Evolutionary conservation across 2,113 vertebrate genomes (phyloP).

Genomic region (Echinops telfairi): DNA sequence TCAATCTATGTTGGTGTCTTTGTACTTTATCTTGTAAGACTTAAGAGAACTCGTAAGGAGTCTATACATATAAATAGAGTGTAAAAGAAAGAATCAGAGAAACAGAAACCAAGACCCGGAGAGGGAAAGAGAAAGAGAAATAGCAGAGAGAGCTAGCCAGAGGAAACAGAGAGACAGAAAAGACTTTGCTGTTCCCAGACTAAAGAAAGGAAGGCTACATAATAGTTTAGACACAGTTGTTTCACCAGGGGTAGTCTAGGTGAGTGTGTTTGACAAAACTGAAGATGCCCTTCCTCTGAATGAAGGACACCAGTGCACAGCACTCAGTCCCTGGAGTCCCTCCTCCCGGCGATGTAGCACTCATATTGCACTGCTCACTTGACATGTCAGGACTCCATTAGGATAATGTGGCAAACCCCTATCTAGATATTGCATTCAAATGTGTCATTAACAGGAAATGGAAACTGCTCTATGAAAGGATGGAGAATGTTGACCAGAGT

Average conservation of each 20-base stretch:
- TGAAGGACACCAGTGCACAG: background rate
- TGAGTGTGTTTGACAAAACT: slow-evolving; percentile 89
- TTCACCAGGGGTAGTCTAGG: slow-evolving; percentile 72
- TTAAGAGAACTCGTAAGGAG: background rate
- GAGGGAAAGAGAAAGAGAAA: background rate
- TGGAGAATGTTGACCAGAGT: background rate
- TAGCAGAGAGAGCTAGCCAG: background rate
- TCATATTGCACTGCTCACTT: slow-evolving; percentile 57
- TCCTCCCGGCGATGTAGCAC: slow-evolving; percentile 36
- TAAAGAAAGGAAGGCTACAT: slow-evolving; percentile 41
- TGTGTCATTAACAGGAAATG: slow-evolving; percentile 82
- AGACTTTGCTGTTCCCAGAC: slow-evolving; percentile 2
- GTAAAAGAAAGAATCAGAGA: too few species aligned
- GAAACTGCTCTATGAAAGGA: slow-evolving; percentile 69
- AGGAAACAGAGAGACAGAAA: background rate
- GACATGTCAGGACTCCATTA: slow-evolving; percentile 78
- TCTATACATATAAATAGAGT: background rate
- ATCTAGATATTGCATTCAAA: slow-evolving; percentile 88
- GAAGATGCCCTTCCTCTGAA: slow-evolving; percentile 73
- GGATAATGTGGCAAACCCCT: slow-evolving; percentile 87
- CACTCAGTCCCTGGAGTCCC: background rate
- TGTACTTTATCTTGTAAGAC: background rate
- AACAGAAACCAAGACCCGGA: background rate
- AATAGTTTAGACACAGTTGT: slow-evolving; percentile 44
- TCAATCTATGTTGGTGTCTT: background rate